Evolutionary conservation across 92 coral and sea anemone genomes (phyloP).

Genomic region (Heteractis magnifica): DNA sequence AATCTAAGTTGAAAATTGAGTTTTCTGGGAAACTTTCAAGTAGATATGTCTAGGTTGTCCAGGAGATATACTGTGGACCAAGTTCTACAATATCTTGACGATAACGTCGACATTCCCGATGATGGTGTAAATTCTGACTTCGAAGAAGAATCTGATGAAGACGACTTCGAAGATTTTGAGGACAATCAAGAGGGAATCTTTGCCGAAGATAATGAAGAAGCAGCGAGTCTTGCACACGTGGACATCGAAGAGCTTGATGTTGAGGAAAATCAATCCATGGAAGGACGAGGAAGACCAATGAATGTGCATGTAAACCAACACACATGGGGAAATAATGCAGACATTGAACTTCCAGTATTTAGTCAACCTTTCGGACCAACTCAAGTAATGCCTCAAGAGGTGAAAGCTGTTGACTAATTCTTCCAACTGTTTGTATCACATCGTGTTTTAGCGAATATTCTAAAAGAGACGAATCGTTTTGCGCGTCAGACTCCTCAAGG

Average conservation of each 20-base stretch:
- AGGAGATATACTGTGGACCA: not conserved
- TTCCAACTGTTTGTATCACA: too few relatives aligned
- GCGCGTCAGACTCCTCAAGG: too few relatives aligned
- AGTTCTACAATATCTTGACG: not conserved
- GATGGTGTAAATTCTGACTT: not conserved
- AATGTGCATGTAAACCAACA: not conserved
- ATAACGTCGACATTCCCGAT: too few relatives aligned
- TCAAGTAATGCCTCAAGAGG: too few relatives aligned
- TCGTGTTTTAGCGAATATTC: too few relatives aligned
- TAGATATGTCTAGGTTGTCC: not conserved
- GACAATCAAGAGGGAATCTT: not conserved
- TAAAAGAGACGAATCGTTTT: too few relatives aligned
- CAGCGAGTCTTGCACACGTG: not conserved
- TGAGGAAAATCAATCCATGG: not conserved
- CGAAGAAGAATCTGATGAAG: not conserved
- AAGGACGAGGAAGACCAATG: slow-evolving; percentile 13
- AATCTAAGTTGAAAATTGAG: not conserved
- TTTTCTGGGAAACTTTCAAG: not conserved
- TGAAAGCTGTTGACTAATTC: too few relatives aligned
- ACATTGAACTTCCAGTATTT: not conserved
- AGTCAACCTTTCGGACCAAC: too few relatives aligned
- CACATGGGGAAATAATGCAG: not conserved
- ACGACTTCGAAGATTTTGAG: not conserved
- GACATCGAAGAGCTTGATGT: not conserved
- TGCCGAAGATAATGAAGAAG: not conserved